Conservation (phyloP, 2,888 invertebrate species). For the Leucoptera coffeella region DNA sequence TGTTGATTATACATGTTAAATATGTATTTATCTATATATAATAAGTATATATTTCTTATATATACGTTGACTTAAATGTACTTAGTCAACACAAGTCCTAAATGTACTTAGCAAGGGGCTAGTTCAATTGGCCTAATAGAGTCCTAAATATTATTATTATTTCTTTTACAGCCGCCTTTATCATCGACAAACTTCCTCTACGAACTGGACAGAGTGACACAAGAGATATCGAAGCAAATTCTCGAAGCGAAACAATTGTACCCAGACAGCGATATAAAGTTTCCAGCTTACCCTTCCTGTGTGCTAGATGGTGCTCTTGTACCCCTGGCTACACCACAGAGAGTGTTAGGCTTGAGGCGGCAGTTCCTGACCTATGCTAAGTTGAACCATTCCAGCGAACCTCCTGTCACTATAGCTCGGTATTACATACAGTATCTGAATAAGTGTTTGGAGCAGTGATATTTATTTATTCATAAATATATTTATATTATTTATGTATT, state of each 20-base stretch:
- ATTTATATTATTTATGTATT: too few species aligned
- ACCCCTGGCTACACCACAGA: slow-evolving; percentile 25
- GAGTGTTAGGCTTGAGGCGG: slow-evolving; percentile 65
- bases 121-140: too few species aligned
- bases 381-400: slow-evolving; percentile 65
- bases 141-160: too few species aligned
- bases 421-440: slow-evolving; percentile 88
- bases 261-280: slow-evolving; percentile 55
- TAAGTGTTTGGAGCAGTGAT: too few species aligned
- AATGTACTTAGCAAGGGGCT: too few species aligned
- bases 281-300: slow-evolving; percentile 59
- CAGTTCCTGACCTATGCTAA: slow-evolving; percentile 90
- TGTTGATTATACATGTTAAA: too few species aligned
- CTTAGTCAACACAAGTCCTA: too few species aligned
- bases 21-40: too few species aligned
- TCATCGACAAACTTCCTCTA: slow-evolving; percentile 87
- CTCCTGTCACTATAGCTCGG: slow-evolving; percentile 61
- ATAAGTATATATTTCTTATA: too few species aligned
- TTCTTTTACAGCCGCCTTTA: slow-evolving; percentile 72
- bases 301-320: slow-evolving; percentile 37
- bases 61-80: too few species aligned
- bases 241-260: slow-evolving; percentile 67
- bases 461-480: too few species aligned
- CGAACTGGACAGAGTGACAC: slow-evolving; percentile 81
- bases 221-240: slow-evolving; percentile 71